A percentile compares a stretch with the other conserved stretches of the same genome.
Conservation (phyloP, 1,140 invertebrate species). For the Cyclina sinensis region DNA sequence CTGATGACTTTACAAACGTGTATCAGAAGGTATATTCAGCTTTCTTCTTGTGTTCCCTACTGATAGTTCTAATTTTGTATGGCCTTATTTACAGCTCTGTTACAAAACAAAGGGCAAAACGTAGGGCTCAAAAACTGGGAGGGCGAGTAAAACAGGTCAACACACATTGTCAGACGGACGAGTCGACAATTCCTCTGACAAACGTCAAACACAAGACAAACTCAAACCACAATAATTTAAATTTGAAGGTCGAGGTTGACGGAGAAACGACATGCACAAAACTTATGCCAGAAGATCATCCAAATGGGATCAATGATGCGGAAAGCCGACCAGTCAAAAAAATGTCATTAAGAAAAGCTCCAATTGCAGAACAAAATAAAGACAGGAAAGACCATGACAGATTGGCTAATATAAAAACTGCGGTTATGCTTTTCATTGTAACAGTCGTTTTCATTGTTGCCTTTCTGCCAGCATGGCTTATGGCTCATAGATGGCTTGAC, state of each 20-base stretch:
- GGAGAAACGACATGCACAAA: conserved; percentile 46
- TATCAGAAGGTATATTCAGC: conserved; percentile 81
- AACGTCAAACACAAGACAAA: conserved; percentile 21
- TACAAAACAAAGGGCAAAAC: conserved; percentile 72
- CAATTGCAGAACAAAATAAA: neutral
- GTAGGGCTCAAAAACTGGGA: conserved; percentile 67
- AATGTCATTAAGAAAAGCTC: conserved; percentile 6
- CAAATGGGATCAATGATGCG: conserved; percentile 36
- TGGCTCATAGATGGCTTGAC: conserved; percentile 77
- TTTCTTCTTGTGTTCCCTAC: conserved; percentile 78
- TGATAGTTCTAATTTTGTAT: conserved; percentile 81
- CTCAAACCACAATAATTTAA: conserved; percentile 9
- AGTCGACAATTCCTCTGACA: conserved; percentile 54
- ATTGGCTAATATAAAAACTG: conserved; percentile 82
- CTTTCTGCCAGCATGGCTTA: conserved; percentile 83
- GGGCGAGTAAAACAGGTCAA: conserved; percentile 55
- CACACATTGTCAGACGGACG: conserved; percentile 65
- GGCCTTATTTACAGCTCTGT: conserved; percentile 81
- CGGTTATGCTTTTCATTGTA: conserved; percentile 84
- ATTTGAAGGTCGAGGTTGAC: conserved; percentile 58
- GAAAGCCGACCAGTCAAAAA: conserved; percentile 2
- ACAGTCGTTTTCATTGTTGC: conserved; percentile 84
- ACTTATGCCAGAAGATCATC: neutral
- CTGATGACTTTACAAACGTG: conserved; percentile 73
- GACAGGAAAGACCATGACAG: conserved; percentile 63